Base-by-base conservation (phyloP, 2,113 vertebrate genomes). In the Numenius arquata region DNA sequence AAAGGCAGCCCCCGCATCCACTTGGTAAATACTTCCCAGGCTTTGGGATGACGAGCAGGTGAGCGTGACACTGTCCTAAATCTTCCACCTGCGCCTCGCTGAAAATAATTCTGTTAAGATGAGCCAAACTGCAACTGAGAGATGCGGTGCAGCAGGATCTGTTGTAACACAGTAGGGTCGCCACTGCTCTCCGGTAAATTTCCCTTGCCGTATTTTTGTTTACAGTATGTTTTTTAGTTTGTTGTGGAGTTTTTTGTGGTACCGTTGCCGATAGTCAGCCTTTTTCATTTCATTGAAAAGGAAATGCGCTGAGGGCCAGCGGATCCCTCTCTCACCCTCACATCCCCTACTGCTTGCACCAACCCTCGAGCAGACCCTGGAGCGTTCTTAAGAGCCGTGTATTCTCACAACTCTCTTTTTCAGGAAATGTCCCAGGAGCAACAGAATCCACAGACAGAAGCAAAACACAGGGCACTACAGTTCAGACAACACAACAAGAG, bases 381-480 rank as follows among this genome's bases (percentile, higher is more conserved):
- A 48, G 5, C 45, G 5, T 73, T 91, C 65, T 75, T 79, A 41
- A 76, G 47, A 89, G 45, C 88, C 0, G 0, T 76, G 63, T 87
- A 55, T 91, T 94, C 96, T 43, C 97, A 85, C 95, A 71, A 88
- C 94, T 82, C 81, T 95, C 96, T 97, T 96, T 98, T 96, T 88
- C 98, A 99, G 99, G 98, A 99, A 99, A 98, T 99, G 99, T 98
- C 99, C 99, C 90, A 98, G 99, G 98, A 99, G 98, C 98, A 99
- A 99, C 98, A 98, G 99, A 98, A 99, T 99, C 98, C 99, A 99
- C 98, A 99, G 99, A 94, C 99, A 99, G 98, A 99, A 99, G 98
- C 99, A 99, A 97, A 99, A 99, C 97, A 99, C 99, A 97, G 99
- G 99, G 93, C 99, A 99, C 98, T 99, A 99, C 99, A 99, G 99